phyloP scores from a whole-genome alignment of 2,888 invertebrate genomes.

The Hecatera dysodea region DNA sequence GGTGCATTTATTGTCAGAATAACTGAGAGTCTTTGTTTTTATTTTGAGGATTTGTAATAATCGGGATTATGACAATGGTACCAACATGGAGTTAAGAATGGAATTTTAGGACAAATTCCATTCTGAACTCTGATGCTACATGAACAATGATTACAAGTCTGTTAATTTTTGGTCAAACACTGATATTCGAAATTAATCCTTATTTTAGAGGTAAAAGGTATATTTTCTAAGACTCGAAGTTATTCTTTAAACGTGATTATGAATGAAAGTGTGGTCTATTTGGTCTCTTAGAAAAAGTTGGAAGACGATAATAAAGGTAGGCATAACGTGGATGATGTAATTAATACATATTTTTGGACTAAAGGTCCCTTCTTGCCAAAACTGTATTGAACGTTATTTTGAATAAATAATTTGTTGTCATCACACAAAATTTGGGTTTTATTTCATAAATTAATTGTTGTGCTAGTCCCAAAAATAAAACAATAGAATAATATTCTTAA shows the following conservation, averaged over 20 bases:
- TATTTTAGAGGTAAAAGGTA: neutral
- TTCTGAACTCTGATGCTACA: neutral
- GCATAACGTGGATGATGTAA: constrained; percentile 57
- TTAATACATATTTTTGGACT: constrained; percentile 73
- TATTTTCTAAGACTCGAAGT: constrained; percentile 22
- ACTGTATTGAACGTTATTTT: constrained; percentile 79
- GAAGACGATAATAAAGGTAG: constrained; percentile 37
- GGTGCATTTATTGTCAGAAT: constrained; percentile 46
- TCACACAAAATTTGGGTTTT: constrained; percentile 62
- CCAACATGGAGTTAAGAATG: neutral
- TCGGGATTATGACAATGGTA: neutral
- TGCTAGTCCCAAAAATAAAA: constrained; percentile 16
- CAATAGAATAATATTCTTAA: constrained; percentile 58
- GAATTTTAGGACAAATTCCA: too few species aligned
- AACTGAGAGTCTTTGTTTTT: constrained; percentile 23
- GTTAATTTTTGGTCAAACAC: neutral
- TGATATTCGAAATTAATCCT: neutral
- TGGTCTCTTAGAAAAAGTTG: constrained; percentile 25
- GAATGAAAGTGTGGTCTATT: constrained; percentile 31
- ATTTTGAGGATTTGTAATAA: neutral
- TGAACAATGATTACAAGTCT: neutral
- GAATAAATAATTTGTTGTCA: constrained; percentile 83
- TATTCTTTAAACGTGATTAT: constrained; percentile 41
- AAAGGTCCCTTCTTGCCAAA: constrained; percentile 78
- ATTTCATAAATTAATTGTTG: constrained; percentile 11